Evolutionary conservation across 1,140 invertebrate genomes (phyloP), one percentile per base, ranked within the genome.

Genomic region (Dufourea novaeangliae): DNA sequence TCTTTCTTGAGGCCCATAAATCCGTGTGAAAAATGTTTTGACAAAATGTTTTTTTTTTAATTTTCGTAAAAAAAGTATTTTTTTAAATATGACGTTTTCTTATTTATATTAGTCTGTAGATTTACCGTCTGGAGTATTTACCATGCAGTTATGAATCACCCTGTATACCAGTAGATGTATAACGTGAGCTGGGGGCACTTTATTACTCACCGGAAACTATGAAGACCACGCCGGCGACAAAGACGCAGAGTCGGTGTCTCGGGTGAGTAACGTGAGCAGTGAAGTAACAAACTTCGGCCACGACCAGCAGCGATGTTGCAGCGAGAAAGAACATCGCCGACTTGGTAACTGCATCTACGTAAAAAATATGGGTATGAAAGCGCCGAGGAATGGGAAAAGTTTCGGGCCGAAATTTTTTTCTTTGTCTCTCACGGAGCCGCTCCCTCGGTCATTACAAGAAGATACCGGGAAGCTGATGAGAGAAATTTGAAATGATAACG

Each of bases 261-360:
- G 92, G 90, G 50, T 91, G 86, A 41, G 92, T 92, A 85, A 94
- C 93, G 88, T 93, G 94, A 80, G 93, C 95, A 87, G 94, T 93
- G 39, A 95, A 92, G 82, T 95, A 94, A 68, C 94, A 94, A 68
- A 95, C 91, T 85, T 95, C 93, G 46, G 94, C 95, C 76, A 94
- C 92, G 75, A 95, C 91, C 71, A 96, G 89, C 25, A 96, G 90
- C 50, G 94, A 85, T 29, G 95, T 93, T 3, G 95, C 94, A 20
- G 94, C 88, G 75, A 95, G 92, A 87, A 95, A 93, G 88, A 96
- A 95, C 70, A 94, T 93, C 12, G 95, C 94, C 5, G 95, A 95
- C 86, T 94, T 94, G 27, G 94, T 95, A 22, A 95, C 95, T 11
- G 95, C 94, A 91, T 96, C 95, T 96, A 84, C 62, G 82, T 85